phyloP scores from a whole-genome alignment of 2,113 vertebrate species.

The Todiramphus chloris region DNA sequence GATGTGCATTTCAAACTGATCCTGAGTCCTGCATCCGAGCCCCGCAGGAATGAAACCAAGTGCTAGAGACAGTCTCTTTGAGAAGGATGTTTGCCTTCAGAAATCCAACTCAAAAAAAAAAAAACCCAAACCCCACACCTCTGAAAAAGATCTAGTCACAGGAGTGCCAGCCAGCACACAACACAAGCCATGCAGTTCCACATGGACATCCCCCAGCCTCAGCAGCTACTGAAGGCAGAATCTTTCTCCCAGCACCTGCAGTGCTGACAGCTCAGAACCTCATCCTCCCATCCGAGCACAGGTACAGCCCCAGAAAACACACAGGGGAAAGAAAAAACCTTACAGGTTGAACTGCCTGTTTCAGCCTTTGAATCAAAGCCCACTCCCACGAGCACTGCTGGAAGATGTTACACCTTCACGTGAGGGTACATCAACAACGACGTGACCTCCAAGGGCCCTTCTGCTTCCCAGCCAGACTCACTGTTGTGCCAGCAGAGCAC shows the following conservation, averaged over 20 bases:
- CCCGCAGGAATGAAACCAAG: neutral
- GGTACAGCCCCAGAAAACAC: accelerated
- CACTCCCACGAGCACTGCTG: neutral
- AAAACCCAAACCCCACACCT: too few species aligned
- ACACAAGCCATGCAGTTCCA: neutral
- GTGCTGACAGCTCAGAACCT: neutral
- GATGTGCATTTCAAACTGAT: neutral
- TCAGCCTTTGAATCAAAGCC: neutral
- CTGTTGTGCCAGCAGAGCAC: neutral
- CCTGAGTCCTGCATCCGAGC: neutral
- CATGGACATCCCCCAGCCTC: accelerated
- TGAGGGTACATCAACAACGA: accelerated
- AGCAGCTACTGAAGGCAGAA: neutral
- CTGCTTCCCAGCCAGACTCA: neutral
- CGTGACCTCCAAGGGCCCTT: neutral
- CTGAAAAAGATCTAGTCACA: neutral
- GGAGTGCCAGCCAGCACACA: neutral
- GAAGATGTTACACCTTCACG: neutral
- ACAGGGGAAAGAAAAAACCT: neutral
- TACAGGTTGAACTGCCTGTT: neutral
- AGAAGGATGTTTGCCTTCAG: neutral
- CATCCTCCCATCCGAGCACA: neutral
- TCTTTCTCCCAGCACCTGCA: neutral
- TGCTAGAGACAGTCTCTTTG: neutral
- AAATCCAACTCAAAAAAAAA: neutral